Conservation (phyloP, 2,888 invertebrate species). For the Atrina japonica region DNA sequence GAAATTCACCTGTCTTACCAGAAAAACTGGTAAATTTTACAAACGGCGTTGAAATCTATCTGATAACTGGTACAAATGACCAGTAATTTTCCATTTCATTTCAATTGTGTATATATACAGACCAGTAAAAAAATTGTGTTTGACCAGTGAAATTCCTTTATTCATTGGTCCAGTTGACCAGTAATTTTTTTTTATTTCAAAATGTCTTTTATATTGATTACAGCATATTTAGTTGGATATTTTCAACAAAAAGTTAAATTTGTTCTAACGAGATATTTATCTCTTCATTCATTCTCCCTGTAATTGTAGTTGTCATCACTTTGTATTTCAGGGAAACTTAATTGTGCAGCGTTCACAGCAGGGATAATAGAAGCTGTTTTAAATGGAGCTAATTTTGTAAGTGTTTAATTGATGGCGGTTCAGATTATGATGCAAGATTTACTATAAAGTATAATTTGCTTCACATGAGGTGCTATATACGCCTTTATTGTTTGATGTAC, state of each 20-base stretch:
- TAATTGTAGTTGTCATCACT: not conserved
- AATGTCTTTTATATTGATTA: too few relatives aligned
- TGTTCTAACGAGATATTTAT: not conserved
- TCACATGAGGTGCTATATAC: not conserved
- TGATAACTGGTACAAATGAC: too few relatives aligned
- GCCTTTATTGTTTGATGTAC: too few relatives aligned
- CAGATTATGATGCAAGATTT: not conserved
- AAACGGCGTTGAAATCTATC: too few relatives aligned
- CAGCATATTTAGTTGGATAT: not conserved
- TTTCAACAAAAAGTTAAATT: not conserved
- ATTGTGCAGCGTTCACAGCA: constrained; percentile 99
- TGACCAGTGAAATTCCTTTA: too few relatives aligned
- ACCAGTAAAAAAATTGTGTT: too few relatives aligned
- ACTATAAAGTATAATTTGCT: not conserved
- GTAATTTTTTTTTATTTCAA: too few relatives aligned
- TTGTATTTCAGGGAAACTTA: constrained; percentile 86
- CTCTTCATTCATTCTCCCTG: not conserved
- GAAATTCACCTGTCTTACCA: too few relatives aligned
- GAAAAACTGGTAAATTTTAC: too few relatives aligned
- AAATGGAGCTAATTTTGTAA: constrained; percentile 96
- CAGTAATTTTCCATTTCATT: too few relatives aligned
- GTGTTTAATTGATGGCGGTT: constrained; percentile 82
- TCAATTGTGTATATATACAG: too few relatives aligned
- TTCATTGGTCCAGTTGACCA: too few relatives aligned
- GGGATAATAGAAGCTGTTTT: constrained; percentile 98